Base-by-base conservation (phyloP, 2,888 invertebrate genomes). In the Caenorhabditis sp. region DNA sequence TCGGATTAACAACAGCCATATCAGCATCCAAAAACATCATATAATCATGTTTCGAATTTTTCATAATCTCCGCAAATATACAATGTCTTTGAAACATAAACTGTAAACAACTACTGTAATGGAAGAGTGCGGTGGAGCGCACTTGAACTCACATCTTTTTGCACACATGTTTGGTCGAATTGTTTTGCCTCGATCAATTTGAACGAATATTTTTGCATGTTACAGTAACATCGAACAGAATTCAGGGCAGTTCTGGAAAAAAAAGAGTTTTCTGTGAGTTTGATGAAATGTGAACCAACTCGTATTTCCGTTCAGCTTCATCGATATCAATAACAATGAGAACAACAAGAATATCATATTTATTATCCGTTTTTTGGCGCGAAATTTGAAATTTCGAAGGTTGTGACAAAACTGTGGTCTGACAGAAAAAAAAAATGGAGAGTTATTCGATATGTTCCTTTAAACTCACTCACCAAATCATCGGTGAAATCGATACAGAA, bases 1-100 rank as follows among this genome's bases (percentile, higher is more conserved):
- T 59, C 17, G 76, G 74, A 64, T 78, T 78, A 1, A 76, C 76
- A 14, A 81, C 66, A 1, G 77, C 76, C 54, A 74, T 66, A 67
- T 78, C 81, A 12, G 77, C 77, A 61, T 78, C 81, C 14, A 81
- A 27, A 23, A 78, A 70, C 17, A 81, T 60, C 4, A 77, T 36
- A 67, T 73, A 81, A 19, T 84, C 79, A 26, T 43, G 3, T 10
- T 17, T 17, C 55, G 76, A 54, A n/a, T 64, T 36, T 14, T 60
- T 54, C 12, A 77, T 61, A 14, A 65, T 24, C 10, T 75, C 65
- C 17, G 78, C 65, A 26, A 74, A 61, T 8, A 82, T 78, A 57
- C 85, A 85, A 61, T 85, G 86, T n/a, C 86, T 78, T 23, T 77
- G 82, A 67, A 83, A 85, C 77, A 84, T 78, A 58, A 81, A 78